Conservation (phyloP, 1,140 invertebrate genomes). For the Drosophila bifasciata region DNA sequence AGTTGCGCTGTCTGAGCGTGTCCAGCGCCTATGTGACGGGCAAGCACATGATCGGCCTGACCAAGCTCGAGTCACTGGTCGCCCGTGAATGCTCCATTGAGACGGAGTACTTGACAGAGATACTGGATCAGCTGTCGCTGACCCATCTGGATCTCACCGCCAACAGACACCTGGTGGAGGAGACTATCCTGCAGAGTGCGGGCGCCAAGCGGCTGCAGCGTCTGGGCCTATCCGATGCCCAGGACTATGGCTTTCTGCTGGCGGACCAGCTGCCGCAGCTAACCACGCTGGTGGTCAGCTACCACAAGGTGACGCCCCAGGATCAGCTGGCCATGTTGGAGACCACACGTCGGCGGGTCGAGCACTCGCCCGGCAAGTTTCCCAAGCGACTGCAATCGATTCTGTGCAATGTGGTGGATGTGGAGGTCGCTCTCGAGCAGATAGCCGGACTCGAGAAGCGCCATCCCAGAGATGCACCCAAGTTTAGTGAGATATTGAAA, state of each 20-base stretch:
- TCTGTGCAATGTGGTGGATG: conserved; percentile 65
- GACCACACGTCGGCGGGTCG: conserved; percentile 36
- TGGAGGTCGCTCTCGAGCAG: conserved; percentile 64
- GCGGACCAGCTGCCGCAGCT: conserved; percentile 52
- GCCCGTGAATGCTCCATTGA: conserved; percentile 64
- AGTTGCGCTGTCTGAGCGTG: conserved; percentile 55
- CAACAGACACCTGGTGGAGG: conserved; percentile 54
- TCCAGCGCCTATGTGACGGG: conserved; percentile 68
- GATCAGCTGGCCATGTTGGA: conserved; percentile 53
- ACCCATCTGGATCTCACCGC: conserved; percentile 58
- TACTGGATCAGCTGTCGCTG: conserved; percentile 45
- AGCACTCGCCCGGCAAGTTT: conserved; percentile 20
- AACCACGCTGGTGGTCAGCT: conserved; percentile 58
- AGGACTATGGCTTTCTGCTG: conserved; percentile 59
- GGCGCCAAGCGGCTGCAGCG: conserved; percentile 47
- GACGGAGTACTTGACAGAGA: conserved; percentile 34
- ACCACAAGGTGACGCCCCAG: conserved; percentile 49
- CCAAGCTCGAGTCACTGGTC: conserved; percentile 46
- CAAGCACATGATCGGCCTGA: conserved; percentile 43
- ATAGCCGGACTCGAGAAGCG: conserved; percentile 67
- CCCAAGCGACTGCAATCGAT: conserved; percentile 64
- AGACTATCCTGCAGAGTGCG: conserved; percentile 39
- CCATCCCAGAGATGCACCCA: conserved; percentile 54
- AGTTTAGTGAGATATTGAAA: conserved; percentile 60
- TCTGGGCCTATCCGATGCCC: conserved; percentile 60